A percentile compares a stretch with the other conserved stretches of the same genome.
Conservation (phyloP, 2,797 vertebrate genomes). For the Clarias laeviceps region DNA sequence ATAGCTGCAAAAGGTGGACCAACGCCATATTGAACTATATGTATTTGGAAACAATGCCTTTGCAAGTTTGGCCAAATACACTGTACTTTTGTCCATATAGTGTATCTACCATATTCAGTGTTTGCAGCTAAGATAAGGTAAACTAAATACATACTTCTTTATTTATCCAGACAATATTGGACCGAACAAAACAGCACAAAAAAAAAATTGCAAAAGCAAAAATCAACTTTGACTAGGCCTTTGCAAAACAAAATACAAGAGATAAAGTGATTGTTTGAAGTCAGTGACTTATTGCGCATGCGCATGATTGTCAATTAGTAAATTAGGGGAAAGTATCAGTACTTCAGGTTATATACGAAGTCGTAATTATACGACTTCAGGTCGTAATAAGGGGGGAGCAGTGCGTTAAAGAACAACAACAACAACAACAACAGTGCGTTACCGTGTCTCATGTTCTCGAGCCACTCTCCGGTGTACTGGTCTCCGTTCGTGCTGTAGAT, state of each 20-base stretch:
- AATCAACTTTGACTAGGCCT: too few relatives aligned
- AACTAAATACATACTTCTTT: not conserved
- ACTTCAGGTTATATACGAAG: too few relatives aligned
- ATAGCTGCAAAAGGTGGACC: too few relatives aligned
- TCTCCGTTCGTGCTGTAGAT: slow-evolving; percentile 81
- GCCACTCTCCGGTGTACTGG: slow-evolving; percentile 88
- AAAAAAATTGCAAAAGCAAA: not conserved
- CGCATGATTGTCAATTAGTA: not conserved
- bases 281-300: not conserved
- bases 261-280: not conserved
- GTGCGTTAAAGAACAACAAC: too few relatives aligned
- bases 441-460: slow-evolving; percentile 88
- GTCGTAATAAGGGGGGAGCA: too few relatives aligned
- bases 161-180: not conserved
- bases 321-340: too few relatives aligned
- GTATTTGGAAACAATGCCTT: too few relatives aligned
- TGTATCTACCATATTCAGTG: not conserved
- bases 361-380: too few relatives aligned
- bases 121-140: not conserved
- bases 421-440: too few relatives aligned
- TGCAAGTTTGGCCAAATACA: too few relatives aligned
- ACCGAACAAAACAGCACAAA: not conserved
- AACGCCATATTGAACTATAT: too few relatives aligned
- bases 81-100: too few relatives aligned
- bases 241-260: not conserved